Evolutionary conservation across 2,888 invertebrate genomes (phyloP).

Genomic region (Unio pictorum): DNA sequence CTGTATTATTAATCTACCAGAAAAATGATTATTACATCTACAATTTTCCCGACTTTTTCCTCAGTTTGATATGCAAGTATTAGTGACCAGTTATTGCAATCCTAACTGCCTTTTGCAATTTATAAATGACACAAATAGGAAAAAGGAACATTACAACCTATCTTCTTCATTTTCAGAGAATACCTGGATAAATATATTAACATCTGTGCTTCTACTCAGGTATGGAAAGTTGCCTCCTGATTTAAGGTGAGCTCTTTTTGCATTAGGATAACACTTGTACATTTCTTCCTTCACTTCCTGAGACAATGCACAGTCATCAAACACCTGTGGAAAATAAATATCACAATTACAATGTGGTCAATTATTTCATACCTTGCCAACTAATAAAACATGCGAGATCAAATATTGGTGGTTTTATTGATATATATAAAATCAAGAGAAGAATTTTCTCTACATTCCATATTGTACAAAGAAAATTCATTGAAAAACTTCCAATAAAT

Average conservation of each 20-base stretch:
- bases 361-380: too few species aligned
- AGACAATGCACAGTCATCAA: conserved; percentile 89
- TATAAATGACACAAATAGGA: not conserved
- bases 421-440: too few species aligned
- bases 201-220: conserved; percentile 88
- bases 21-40: too few species aligned
- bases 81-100: too few species aligned
- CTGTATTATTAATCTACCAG: too few species aligned
- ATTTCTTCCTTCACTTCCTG: conserved; percentile 83
- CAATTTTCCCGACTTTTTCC: too few species aligned
- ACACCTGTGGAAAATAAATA: conserved; percentile 73
- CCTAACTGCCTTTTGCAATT: not conserved
- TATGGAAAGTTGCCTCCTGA: conserved; percentile 93
- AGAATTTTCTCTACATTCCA: too few species aligned
- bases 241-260: conserved; percentile 89
- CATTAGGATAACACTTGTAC: conserved; percentile 88
- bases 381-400: too few species aligned
- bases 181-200: conserved; percentile 90
- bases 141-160: not conserved
- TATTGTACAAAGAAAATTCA: too few species aligned
- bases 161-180: not conserved
- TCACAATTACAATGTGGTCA: not conserved
- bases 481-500: too few species aligned
- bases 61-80: too few species aligned
- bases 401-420: too few species aligned